A percentile compares a stretch with the other conserved stretches of the same genome.
Evolutionary conservation across 2,888 invertebrate genomes (phyloP).

Genomic region (Eupsilia transversa): DNA sequence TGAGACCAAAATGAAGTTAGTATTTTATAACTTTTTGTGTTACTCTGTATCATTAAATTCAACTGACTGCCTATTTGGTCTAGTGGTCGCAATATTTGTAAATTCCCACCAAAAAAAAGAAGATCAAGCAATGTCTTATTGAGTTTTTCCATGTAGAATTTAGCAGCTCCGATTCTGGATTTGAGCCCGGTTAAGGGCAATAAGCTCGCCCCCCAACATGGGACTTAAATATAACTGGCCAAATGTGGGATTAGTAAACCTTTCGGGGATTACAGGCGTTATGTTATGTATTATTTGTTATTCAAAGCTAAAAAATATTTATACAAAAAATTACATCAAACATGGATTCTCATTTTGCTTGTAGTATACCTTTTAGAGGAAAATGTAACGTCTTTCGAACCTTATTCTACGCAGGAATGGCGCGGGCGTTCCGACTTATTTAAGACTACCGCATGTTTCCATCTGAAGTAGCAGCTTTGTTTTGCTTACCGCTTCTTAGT

Average conservation of each 20-base stretch:
- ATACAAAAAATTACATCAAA: background rate
- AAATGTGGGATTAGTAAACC: too few species aligned
- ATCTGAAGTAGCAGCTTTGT: conserved; percentile 65
- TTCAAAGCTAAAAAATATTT: background rate
- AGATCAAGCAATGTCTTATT: too few species aligned
- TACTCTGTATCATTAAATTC: background rate
- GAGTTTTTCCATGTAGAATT: too few species aligned
- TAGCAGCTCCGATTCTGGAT: too few species aligned
- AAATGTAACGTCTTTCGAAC: background rate
- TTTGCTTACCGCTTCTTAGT: conserved; percentile 65
- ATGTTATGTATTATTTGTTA: too few species aligned
- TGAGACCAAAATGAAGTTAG: background rate
- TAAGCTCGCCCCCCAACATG: too few species aligned
- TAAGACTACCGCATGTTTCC: conserved; percentile 27
- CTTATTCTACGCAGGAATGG: background rate
- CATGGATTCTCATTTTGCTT: background rate
- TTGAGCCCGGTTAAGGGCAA: too few species aligned
- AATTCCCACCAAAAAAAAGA: too few species aligned
- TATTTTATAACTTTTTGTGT: background rate
- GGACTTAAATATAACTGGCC: too few species aligned
- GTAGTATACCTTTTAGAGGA: background rate
- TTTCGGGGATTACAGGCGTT: too few species aligned
- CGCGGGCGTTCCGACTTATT: background rate
- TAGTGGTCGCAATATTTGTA: too few species aligned
- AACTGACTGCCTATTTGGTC: too few species aligned